These are phyloP conservation scores for Ricordea florida DNA, from an alignment of 92 coral and sea anemone genomes.

Conservation along the genomic window DNA sequence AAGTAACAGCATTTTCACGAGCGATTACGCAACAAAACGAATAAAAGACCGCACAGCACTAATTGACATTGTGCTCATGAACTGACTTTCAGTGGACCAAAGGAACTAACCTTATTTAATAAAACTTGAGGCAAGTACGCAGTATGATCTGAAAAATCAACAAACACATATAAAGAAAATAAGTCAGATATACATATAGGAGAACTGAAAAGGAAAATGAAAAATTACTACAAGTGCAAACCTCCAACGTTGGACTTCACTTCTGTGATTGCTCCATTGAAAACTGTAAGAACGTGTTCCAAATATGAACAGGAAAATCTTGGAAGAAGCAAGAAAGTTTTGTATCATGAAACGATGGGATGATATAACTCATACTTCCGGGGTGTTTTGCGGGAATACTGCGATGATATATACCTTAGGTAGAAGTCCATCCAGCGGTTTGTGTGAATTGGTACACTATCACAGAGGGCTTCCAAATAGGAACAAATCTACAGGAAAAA, in stretches of 20 bases:
- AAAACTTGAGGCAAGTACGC: slow-evolving; percentile 3
- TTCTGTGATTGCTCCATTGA: not conserved
- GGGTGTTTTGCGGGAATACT: not conserved
- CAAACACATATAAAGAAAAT: not conserved
- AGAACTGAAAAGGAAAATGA: not conserved
- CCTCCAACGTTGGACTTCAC: not conserved
- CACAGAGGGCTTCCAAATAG: slow-evolving; percentile 55
- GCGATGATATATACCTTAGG: slow-evolving; percentile 49
- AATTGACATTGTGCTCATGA: not conserved
- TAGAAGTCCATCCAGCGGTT: slow-evolving; percentile 47
- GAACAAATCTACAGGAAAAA: slow-evolving; percentile 36
- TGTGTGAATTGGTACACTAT: slow-evolving; percentile 41
- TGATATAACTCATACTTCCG: not conserved
- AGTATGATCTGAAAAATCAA: not conserved
- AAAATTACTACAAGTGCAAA: not conserved
- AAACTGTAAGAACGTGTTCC: not conserved
- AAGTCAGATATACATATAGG: not conserved
- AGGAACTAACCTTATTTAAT: slow-evolving; percentile 3
- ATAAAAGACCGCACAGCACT: not conserved
- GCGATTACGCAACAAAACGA: not conserved
- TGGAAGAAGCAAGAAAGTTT: not conserved
- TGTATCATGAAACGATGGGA: not conserved
- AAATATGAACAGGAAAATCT: slow-evolving; percentile 20
- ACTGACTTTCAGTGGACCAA: not conserved
- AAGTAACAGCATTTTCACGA: not conserved